Evolutionary conservation across 1,140 invertebrate genomes (phyloP).

Genomic region (Macrotrachela quadricornifera): DNA sequence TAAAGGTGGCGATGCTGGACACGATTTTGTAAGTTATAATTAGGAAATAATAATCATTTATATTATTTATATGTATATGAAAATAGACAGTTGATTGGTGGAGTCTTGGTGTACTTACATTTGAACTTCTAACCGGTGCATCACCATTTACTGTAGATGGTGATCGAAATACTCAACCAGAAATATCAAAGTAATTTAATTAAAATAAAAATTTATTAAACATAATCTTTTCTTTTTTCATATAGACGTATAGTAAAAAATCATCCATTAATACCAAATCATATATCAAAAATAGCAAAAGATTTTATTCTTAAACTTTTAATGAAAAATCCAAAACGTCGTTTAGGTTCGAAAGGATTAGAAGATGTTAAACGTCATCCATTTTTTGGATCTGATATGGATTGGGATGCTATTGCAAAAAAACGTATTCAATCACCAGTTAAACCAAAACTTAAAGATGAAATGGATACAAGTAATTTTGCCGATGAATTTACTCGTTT

Average conservation of each 20-base stretch:
- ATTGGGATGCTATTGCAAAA: slow-evolving; percentile 51
- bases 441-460: slow-evolving; percentile 52
- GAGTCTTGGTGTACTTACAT: slow-evolving; percentile 96
- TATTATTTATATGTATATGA: slow-evolving; percentile 34
- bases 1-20: slow-evolving; percentile 15
- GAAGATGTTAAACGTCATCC: slow-evolving; percentile 59
- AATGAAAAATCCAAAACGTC: slow-evolving; percentile 60
- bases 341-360: slow-evolving; percentile 63
- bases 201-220: background rate
- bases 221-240: too few species aligned
- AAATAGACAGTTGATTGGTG: slow-evolving; percentile 98
- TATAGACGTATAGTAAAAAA: too few species aligned
- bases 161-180: background rate
- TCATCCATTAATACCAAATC: slow-evolving; percentile 56
- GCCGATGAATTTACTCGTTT: slow-evolving; percentile 82
- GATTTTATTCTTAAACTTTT: slow-evolving; percentile 52
- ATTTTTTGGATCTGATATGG: slow-evolving; percentile 43
- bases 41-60: too few species aligned
- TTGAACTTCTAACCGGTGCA: slow-evolving; percentile 17
- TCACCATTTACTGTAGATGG: background rate
- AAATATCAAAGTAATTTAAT: background rate
- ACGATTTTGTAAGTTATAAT: slow-evolving; percentile 23
- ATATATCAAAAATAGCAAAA: slow-evolving; percentile 38
- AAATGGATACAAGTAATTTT: slow-evolving; percentile 81
- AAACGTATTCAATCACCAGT: slow-evolving; percentile 57